Base-by-base conservation (phyloP, 2,797 vertebrate genomes). In the Eidolon dupreanum region DNA sequence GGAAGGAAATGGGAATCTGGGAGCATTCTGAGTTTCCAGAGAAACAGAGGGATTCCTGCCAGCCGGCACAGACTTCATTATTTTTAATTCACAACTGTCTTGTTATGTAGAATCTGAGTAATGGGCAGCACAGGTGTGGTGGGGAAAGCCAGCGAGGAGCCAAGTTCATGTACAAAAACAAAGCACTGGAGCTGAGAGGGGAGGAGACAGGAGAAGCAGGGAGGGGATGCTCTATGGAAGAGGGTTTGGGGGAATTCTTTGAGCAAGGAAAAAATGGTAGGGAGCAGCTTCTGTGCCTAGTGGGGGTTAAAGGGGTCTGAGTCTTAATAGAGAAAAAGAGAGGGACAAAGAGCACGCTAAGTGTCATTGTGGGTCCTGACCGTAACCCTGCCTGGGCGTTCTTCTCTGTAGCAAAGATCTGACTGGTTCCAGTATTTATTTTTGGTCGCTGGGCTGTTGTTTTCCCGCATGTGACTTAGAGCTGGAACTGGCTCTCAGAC, bases 361-460 rank as follows among this genome's bases (percentile, higher is more conserved):
- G 46, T 68, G 26, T 63, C 26, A 5, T 46, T 4, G 4, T 13
- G 55, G 24, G 63, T 26, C 68, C 74, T 57, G n/a, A 26, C 63
- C 51, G 0, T 12, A 3, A 4, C n/a, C 46, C 94, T 9, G 41
- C 65, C 75, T 26, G 33, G 53, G 41, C 17, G 24, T 16, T 28
- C 31, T 79, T 63, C 70, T 75, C 71, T 8, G 38, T 16, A 38
- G 84, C 75, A 38, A 65, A 90, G 71, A 43, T 16, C 15, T 46
- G 66, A 89, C 28, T 31, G 71, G 28, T 16, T 51, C 94, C 77
- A 89, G 51, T 36, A 53, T 95, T 96, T 96, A 73, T 90, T 97
- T 95, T 90, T 92, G 95, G 81, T 88, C 4, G 0, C 85, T 70
- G 85, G 88, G 90, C 71, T 93, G 71, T 71, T 93, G 92, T 90